A percentile compares a stretch with the other conserved stretches of the same genome.
Conservation (phyloP, 2,113 vertebrate genomes). For the Pristiophorus japonicus region DNA sequence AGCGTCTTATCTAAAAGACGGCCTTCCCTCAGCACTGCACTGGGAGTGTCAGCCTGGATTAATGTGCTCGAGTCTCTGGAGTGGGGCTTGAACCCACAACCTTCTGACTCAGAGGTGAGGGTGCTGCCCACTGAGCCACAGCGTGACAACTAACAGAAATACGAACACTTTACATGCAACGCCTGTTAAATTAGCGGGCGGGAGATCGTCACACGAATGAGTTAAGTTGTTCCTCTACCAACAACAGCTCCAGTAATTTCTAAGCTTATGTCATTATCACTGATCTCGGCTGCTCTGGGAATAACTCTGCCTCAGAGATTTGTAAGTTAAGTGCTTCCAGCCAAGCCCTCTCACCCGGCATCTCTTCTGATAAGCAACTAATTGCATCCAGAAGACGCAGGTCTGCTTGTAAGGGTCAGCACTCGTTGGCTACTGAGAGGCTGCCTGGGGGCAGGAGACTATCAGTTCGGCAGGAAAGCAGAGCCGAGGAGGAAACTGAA, state of each 20-base stretch:
- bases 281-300: background rate
- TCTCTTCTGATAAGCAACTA: background rate
- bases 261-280: background rate
- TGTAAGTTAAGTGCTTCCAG: background rate
- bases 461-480: too few species aligned
- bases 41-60: background rate
- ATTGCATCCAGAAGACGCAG: background rate
- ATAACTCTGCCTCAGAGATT: slow-evolving; percentile 23
- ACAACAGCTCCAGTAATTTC: slow-evolving; percentile 13
- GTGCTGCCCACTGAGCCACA: background rate
- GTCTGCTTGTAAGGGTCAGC: background rate
- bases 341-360: background rate
- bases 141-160: background rate
- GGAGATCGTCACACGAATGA: slow-evolving; percentile 14
- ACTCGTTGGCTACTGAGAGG: background rate
- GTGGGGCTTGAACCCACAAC: too few species aligned
- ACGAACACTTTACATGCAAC: background rate
- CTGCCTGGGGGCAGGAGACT: too few species aligned
- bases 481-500: background rate
- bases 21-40: background rate
- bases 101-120: background rate
- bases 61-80: too few species aligned
- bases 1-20: too few species aligned
- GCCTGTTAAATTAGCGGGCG: slow-evolving; percentile 8
- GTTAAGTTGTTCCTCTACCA: slow-evolving; percentile 16